Conservation (phyloP, 1,140 invertebrate species). For the Aphaenogaster ashmeadi region DNA sequence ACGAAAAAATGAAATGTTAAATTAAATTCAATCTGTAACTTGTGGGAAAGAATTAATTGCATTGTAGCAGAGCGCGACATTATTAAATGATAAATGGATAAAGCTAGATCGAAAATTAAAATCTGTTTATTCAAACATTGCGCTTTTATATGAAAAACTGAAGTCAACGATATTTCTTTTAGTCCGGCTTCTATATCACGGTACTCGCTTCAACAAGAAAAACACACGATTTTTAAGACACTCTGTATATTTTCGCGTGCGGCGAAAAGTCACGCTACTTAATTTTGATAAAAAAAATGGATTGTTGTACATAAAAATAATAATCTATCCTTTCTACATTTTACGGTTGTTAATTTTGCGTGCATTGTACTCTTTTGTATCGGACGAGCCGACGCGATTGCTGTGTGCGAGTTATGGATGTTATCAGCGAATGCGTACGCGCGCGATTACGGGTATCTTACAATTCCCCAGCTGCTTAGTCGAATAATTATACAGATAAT, state of each 20-base stretch:
- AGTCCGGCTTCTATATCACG: background rate
- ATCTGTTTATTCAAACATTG: background rate
- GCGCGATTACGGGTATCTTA: slow-evolving; percentile 43
- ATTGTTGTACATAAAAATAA: slow-evolving; percentile 12
- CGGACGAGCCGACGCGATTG: background rate
- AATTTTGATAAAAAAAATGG: background rate
- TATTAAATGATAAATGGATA: background rate
- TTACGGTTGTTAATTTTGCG: slow-evolving; percentile 29
- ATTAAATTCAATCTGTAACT: background rate
- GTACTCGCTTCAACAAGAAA: background rate
- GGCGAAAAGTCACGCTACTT: slow-evolving; percentile 8
- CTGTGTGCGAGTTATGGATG: background rate
- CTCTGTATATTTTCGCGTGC: slow-evolving; percentile 30
- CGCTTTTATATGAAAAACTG: background rate
- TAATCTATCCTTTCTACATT: slow-evolving; percentile 8
- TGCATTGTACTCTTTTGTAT: background rate
- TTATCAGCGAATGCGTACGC: slow-evolving; percentile 34
- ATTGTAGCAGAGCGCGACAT: background rate
- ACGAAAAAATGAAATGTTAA: background rate
- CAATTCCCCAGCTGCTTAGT: slow-evolving; percentile 51
- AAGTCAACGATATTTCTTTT: background rate
- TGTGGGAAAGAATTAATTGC: background rate
- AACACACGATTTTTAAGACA: background rate
- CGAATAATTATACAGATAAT: slow-evolving; percentile 60
- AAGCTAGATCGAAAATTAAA: background rate